These are phyloP conservation scores for Porites rus DNA, from an alignment of 92 coral and sea anemone species.

Conservation along the genomic window DNA sequence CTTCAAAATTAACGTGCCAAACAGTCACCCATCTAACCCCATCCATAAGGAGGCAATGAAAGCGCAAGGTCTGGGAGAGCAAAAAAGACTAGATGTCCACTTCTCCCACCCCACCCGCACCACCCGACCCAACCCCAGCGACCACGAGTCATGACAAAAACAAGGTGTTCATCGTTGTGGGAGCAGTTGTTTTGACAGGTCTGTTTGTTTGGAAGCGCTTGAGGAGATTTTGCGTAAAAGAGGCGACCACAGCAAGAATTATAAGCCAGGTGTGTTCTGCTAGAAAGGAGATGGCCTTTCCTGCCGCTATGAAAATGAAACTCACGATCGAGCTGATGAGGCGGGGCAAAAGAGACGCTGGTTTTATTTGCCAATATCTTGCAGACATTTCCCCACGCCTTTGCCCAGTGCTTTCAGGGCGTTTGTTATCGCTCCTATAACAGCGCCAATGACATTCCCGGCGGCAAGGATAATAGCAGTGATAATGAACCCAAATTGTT, in stretches of 20 bases:
- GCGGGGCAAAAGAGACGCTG: not conserved
- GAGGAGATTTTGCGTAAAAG: not conserved
- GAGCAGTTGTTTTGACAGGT: no score
- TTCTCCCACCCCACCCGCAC: no score
- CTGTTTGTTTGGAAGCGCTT: not conserved
- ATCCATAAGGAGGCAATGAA: not conserved
- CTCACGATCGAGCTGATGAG: not conserved
- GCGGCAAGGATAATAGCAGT: not conserved
- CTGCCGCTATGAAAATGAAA: not conserved
- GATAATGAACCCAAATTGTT: not conserved
- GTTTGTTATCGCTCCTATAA: not conserved
- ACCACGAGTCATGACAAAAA: no score
- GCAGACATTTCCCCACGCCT: not conserved
- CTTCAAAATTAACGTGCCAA: not conserved
- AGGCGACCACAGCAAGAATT: not conserved
- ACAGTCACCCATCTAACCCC: not conserved
- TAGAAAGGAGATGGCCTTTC: not conserved
- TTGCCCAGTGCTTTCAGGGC: not conserved
- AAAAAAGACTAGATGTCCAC: no score
- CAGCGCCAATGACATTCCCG: not conserved
- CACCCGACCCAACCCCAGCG: no score
- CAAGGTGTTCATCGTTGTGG: no score
- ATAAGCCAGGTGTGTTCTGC: not conserved
- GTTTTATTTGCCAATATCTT: not conserved
- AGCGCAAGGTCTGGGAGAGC: no score